phyloP scores from a whole-genome alignment of 1,140 invertebrate genomes.

The Proales similis region DNA sequence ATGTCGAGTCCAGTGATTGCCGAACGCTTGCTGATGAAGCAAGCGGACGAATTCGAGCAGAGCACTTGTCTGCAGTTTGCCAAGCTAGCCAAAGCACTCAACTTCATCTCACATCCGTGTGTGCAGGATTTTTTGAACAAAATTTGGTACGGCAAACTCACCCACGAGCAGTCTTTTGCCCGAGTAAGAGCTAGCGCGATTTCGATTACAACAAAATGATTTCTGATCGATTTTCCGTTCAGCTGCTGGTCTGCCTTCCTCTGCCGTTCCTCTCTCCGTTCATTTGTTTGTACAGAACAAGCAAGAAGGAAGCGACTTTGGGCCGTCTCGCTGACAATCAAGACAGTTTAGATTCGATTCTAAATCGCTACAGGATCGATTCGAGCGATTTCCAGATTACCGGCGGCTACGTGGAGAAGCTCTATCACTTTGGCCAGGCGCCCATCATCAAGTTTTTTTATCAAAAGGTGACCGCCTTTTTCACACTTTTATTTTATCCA shows the following conservation, averaged over 20 bases:
- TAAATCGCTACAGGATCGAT: slow-evolving; percentile 27
- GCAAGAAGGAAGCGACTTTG: neutral
- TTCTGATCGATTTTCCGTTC: neutral
- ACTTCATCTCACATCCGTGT: slow-evolving; percentile 21
- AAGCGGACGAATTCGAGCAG: slow-evolving; percentile 7
- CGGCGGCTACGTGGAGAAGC: neutral
- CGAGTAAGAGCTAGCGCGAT: neutral
- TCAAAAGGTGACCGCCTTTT: neutral
- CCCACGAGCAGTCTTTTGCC: neutral
- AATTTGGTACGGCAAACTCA: slow-evolving; percentile 32
- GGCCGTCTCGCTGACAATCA: neutral
- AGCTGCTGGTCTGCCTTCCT: neutral
- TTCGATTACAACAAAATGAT: neutral
- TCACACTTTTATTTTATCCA: neutral
- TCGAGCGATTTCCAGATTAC: neutral
- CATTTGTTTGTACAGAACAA: neutral
- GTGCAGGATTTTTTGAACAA: slow-evolving; percentile 12
- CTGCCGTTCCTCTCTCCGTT: slow-evolving; percentile 20
- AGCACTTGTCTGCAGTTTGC: slow-evolving; percentile 24
- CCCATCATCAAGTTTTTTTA: slow-evolving; percentile 34
- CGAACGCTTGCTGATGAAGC: neutral
- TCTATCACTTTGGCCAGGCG: slow-evolving; percentile 2
- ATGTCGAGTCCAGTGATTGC: neutral
- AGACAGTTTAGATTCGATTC: neutral
- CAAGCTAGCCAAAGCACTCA: slow-evolving; percentile 8